A percentile compares a stretch with the other conserved stretches of the same genome.
phyloP scores from a whole-genome alignment of 2,797 vertebrate genomes.

The Falco cherrug region DNA sequence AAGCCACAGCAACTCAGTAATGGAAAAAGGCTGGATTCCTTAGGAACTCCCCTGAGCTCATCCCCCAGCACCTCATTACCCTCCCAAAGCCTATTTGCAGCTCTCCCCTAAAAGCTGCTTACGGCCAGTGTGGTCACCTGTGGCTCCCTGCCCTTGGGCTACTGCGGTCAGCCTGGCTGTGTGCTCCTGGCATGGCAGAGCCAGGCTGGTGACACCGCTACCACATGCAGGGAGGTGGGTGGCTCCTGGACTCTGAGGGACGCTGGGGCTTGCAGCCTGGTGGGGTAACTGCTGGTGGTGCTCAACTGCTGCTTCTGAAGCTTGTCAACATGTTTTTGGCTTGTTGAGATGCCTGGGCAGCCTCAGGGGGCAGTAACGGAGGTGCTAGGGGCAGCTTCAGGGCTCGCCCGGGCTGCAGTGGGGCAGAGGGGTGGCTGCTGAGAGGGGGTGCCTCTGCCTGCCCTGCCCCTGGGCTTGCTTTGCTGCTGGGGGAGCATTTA shows the following conservation, averaged over 20 bases:
- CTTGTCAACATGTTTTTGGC: fast-evolving
- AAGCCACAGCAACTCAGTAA: neutral
- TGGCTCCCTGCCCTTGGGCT: neutral
- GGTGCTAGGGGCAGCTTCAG: neutral
- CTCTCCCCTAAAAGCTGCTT: neutral
- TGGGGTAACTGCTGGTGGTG: neutral
- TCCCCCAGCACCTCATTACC: neutral
- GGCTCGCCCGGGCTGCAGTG: neutral
- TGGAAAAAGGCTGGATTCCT: neutral
- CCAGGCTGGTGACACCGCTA: neutral
- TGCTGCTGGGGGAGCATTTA: neutral
- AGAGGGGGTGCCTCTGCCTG: neutral
- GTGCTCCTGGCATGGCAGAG: neutral
- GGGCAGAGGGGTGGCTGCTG: neutral
- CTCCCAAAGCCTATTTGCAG: neutral
- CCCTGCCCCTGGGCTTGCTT: neutral
- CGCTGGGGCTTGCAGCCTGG: too few relatives aligned
- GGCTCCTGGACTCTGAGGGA: neutral
- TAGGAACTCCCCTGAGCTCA: neutral
- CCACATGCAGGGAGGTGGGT: neutral
- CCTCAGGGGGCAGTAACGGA: neutral
- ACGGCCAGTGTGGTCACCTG: neutral
- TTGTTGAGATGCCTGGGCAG: neutral
- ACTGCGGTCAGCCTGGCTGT: fast-evolving
- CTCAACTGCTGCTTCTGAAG: neutral